A percentile compares a stretch with the other conserved stretches of the same genome.
Evolutionary conservation across 2,888 invertebrate genomes (phyloP).

Genomic region (Andrena bucephala): DNA sequence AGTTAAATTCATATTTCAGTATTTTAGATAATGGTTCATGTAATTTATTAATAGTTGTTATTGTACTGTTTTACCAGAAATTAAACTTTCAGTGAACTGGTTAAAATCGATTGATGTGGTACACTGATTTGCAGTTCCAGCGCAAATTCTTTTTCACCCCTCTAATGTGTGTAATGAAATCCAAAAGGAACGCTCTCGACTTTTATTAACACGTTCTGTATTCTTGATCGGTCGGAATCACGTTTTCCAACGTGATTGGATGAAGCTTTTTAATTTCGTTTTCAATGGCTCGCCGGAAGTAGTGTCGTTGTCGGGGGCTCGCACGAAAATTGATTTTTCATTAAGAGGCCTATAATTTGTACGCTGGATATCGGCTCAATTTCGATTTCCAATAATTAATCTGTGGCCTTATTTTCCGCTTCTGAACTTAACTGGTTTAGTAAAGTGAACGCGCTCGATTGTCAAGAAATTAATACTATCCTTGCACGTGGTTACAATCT

Average conservation of each 20-base stretch:
- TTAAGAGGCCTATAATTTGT: conserved; percentile 57
- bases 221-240: conserved; percentile 23
- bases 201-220: conserved; percentile 40
- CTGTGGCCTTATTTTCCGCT: conserved; percentile 24
- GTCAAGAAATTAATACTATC: conserved; percentile 33
- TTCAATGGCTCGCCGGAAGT: conserved; percentile 51
- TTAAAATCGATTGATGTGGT: neutral
- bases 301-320: conserved; percentile 29
- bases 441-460: neutral
- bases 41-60: no score
- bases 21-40: no score
- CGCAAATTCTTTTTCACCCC: conserved; percentile 1
- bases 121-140: no score
- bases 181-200: conserved; percentile 1
- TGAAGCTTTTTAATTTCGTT: conserved; percentile 58
- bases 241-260: conserved; percentile 38
- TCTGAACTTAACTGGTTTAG: conserved; percentile 6
- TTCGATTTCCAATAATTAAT: conserved; percentile 61
- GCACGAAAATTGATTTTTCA: conserved; percentile 52
- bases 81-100: neutral
- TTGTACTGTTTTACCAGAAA: no score
- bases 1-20: neutral
- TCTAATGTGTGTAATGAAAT: conserved; percentile 4
- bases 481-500: neutral
- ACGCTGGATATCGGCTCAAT: conserved; percentile 42